phyloP scores from a whole-genome alignment of 2,113 vertebrate species.

The Morone chrysops region DNA sequence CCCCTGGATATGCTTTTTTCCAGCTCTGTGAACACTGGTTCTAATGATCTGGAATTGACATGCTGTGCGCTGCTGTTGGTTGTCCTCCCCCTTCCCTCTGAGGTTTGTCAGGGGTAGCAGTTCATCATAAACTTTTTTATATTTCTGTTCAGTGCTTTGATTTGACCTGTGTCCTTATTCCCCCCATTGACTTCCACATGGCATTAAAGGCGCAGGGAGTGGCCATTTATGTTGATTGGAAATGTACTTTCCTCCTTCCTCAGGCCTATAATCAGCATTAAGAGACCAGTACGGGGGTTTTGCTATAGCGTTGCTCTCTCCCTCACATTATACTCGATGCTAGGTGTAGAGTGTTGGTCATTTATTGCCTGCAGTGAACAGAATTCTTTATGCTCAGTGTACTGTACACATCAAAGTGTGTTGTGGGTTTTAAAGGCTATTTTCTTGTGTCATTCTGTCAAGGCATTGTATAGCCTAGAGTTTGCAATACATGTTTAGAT shows the following conservation, averaged over 20 bases:
- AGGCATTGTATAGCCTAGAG: neutral
- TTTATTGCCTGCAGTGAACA: neutral
- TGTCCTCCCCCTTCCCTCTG: conserved; percentile 5
- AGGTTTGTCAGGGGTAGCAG: conserved; percentile 6
- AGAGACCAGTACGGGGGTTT: neutral
- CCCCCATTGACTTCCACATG: neutral
- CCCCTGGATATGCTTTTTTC: conserved; percentile 21
- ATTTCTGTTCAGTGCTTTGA: conserved; percentile 21
- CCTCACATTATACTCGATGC: neutral
- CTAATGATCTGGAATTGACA: conserved; percentile 52
- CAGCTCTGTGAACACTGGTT: conserved; percentile 7
- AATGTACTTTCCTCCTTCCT: neutral
- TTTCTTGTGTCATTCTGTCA: conserved; percentile 1
- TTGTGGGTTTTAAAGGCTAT: neutral
- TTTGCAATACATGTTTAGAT: neutral
- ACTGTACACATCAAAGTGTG: neutral
- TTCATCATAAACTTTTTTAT: conserved; percentile 8
- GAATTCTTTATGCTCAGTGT: neutral
- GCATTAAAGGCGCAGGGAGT: neutral
- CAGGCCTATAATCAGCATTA: neutral
- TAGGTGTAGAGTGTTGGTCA: neutral
- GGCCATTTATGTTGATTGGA: neutral
- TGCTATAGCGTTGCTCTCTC: neutral
- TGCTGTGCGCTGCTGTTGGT: conserved; percentile 19
- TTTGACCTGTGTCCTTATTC: neutral